Percentiles rank a stretch among this genome's conserved stretches.
These are phyloP conservation scores for Malurus leucopterus DNA, from an alignment of 2,797 vertebrate species.

Conservation along the genomic window DNA sequence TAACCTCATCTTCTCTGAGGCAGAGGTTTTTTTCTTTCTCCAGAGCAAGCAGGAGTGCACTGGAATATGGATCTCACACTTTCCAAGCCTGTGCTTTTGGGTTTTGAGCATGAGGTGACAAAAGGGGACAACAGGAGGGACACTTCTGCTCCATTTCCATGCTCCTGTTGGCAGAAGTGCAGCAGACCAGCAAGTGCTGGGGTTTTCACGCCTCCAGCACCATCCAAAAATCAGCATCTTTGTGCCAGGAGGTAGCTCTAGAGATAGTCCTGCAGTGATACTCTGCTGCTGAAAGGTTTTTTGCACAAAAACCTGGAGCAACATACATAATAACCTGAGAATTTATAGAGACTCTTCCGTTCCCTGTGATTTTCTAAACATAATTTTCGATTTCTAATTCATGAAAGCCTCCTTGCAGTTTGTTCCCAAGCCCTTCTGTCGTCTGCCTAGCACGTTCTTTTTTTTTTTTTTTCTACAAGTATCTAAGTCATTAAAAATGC, in stretches of 20 bases:
- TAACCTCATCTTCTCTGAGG: neutral
- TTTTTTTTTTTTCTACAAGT: neutral
- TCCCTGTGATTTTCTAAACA: neutral
- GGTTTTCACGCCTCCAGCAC: neutral
- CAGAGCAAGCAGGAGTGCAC: neutral
- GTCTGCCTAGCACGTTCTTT: constrained; percentile 17
- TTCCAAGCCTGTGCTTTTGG: neutral
- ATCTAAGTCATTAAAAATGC: constrained; percentile 38
- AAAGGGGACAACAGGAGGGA: neutral
- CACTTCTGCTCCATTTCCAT: neutral
- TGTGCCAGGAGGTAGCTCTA: neutral
- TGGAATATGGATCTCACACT: neutral
- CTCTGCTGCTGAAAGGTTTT: neutral
- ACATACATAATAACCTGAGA: neutral
- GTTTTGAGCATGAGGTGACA: neutral
- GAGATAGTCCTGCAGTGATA: neutral
- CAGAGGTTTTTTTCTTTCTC: neutral
- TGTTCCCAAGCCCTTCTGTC: constrained; percentile 34
- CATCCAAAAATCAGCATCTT: neutral
- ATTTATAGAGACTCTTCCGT: neutral
- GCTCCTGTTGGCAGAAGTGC: neutral
- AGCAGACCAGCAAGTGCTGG: neutral
- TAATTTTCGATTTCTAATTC: neutral
- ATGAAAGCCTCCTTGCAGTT: neutral
- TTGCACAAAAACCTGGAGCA: neutral